These are phyloP conservation scores for Dicrostonyx torquatus DNA, from an alignment of 2,797 vertebrate genomes.

Conservation along the genomic window DNA sequence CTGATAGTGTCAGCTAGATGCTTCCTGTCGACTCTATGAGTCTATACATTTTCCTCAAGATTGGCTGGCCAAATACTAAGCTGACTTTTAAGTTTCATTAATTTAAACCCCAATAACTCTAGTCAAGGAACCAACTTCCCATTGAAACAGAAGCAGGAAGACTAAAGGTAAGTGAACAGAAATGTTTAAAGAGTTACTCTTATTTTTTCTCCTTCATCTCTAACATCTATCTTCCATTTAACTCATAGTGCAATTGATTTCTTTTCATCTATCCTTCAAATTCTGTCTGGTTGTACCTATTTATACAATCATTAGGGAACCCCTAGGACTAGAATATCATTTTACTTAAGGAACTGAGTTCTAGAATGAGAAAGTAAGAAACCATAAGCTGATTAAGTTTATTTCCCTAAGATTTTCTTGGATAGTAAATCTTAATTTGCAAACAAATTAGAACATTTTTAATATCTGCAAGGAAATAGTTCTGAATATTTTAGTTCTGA, in stretches of 20 bases:
- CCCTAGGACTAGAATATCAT: conserved; percentile 55
- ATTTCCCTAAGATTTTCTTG: conserved; percentile 21
- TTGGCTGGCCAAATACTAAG: background rate
- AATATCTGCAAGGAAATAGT: conserved; percentile 44
- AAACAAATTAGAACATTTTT: conserved; percentile 49
- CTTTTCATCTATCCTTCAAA: conserved; percentile 43
- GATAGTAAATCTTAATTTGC: conserved; percentile 57
- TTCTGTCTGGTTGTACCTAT: conserved; percentile 22
- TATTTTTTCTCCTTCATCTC: conserved; percentile 37
- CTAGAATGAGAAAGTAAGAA: conserved; percentile 40
- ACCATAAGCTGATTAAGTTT: conserved; percentile 10
- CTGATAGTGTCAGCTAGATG: background rate
- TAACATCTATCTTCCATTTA: background rate
- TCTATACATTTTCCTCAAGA: background rate
- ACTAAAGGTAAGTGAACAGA: conserved; percentile 32
- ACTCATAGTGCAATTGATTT: conserved; percentile 41
- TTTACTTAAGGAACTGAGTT: conserved; percentile 41
- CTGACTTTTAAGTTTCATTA: conserved; percentile 32
- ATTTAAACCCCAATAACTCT: background rate
- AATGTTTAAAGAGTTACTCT: conserved; percentile 38
- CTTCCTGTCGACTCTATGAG: background rate
- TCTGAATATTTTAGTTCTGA: conserved; percentile 23
- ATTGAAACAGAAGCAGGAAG: conserved; percentile 29
- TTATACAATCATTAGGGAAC: conserved; percentile 15
- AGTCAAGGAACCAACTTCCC: conserved; percentile 19